These are phyloP conservation scores for Gymnopithys bicolor DNA, from an alignment of 2,797 vertebrate species.

Conservation along the genomic window DNA sequence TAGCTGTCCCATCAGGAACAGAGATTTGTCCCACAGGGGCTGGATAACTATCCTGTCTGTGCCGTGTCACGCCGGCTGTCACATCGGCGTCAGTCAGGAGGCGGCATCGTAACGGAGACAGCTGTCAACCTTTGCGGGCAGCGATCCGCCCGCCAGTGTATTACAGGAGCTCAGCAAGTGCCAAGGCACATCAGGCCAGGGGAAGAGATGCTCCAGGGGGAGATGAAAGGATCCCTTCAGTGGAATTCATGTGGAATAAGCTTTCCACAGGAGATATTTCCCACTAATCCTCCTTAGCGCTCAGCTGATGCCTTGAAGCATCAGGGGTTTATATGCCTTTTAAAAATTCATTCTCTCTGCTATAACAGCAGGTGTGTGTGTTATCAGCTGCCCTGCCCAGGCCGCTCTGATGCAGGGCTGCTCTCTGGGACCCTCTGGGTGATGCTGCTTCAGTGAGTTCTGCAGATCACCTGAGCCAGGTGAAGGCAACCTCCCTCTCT, in stretches of 20 bases:
- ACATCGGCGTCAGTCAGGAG: background rate
- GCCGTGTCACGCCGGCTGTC: background rate
- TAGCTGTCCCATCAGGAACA: fast-evolving
- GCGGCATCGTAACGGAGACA: background rate
- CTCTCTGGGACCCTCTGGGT: fast-evolving
- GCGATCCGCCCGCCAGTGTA: background rate
- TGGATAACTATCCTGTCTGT: background rate
- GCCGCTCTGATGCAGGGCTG: background rate
- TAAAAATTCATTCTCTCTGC: constrained; percentile 50
- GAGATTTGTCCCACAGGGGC: background rate
- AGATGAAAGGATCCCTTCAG: constrained; percentile 68
- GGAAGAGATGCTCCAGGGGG: constrained; percentile 54
- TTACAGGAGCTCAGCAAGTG: constrained; percentile 47
- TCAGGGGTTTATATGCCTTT: constrained; percentile 47
- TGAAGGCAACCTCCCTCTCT: no score
- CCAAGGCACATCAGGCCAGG: constrained; percentile 59
- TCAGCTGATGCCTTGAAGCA: constrained; percentile 64
- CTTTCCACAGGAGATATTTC: constrained; percentile 64
- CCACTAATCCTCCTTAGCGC: constrained; percentile 62
- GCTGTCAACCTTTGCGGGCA: constrained; percentile 48
- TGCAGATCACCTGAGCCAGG: fast-evolving
- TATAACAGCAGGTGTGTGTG: background rate
- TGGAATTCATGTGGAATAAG: constrained; percentile 72
- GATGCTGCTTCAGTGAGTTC: background rate
- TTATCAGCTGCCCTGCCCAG: background rate